A percentile compares a stretch with the other conserved stretches of the same genome.
Evolutionary conservation across 2,888 invertebrate species (phyloP).

Genomic region (Epinotia brunnichana): DNA sequence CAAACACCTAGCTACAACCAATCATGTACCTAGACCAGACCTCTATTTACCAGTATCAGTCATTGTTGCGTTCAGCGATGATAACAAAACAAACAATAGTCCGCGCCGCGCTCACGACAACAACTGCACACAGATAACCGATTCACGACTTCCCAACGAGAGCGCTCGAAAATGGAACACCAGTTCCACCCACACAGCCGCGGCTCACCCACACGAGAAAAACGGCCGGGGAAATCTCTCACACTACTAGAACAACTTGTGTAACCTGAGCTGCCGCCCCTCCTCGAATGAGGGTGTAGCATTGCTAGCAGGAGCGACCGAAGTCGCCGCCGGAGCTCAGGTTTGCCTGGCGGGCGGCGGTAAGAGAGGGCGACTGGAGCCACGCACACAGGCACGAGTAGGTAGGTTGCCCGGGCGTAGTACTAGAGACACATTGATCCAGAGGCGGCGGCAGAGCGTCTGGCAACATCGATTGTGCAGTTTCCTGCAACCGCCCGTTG

Average conservation of each 20-base stretch:
- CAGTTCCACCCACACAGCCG: conserved; percentile 62
- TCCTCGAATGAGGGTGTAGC: conserved; percentile 47
- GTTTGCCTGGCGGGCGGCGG: conserved; percentile 52
- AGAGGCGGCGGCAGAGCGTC: conserved; percentile 72
- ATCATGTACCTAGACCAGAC: conserved; percentile 35
- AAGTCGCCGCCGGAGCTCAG: conserved; percentile 57
- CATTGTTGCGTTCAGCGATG: conserved; percentile 57
- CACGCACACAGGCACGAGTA: conserved; percentile 60
- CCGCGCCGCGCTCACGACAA: conserved; percentile 65
- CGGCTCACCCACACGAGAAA: conserved; percentile 60
- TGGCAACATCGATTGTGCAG: conserved; percentile 84
- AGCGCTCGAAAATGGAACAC: conserved; percentile 72
- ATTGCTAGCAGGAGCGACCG: conserved; percentile 46
- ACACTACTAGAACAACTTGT: conserved; percentile 57
- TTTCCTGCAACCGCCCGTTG: conserved; percentile 80
- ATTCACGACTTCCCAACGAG: conserved; percentile 76
- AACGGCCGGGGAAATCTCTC: conserved; percentile 70
- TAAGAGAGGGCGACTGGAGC: conserved; percentile 55
- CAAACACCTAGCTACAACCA: conserved; percentile 31
- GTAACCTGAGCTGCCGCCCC: conserved; percentile 59
- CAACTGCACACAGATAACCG: conserved; percentile 71
- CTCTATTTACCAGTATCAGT: conserved; percentile 37
- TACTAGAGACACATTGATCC: conserved; percentile 85
- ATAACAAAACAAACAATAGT: conserved; percentile 79
- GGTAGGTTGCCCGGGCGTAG: conserved; percentile 79